Base-by-base conservation (phyloP, 1,140 invertebrate species). In the Drepana arcuata region DNA sequence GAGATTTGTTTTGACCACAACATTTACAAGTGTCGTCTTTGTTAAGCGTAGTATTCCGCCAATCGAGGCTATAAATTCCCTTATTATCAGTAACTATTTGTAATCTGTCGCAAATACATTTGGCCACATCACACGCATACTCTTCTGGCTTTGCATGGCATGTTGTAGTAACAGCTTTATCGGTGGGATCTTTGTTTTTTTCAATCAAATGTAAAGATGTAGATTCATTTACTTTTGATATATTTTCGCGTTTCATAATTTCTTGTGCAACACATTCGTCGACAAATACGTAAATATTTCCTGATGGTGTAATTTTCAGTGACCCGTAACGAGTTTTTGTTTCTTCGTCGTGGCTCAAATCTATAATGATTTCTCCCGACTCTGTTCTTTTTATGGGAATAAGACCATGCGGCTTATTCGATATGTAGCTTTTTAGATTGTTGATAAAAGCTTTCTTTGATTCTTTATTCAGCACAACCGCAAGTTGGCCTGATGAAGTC, bases 281-380 rank as follows among this genome's bases (percentile, higher is more conserved):
- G 7, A 58, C 28, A 21, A 39, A 30, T 6, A 65, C 41, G 26
- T 59, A 63, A 16, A 67, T 54, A 34, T 65, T 67, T 16, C 55
- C 61, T 6, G 63, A 69, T 11, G 51, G 31, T 1, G 62, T 60
- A 12, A 69, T 58, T 40, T 61, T 69, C 14, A 72, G 36, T 11
- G 57, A 53, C 6, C 52, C 59, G 34, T 46, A 49, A 26, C 48
- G 23, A 21, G 16, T 31, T 28, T 35, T 51, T 2, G 14, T 9
- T 11, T 49, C 23, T 6, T 31, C 11, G 7, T 51, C 24, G 9
- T 28, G 39, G 38, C 52, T 53, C n/a, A 66, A 50, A 37, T 7
- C 16, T 28, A 67, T 52, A 12, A 23, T 48, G n/a, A 63, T 55
- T 44, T 62, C 49, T 12, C 49, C 58, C 7, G 54, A 61, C 9